Evolutionary conservation across 2,797 vertebrate genomes (phyloP).

Genomic region (Anguilla anguilla): DNA sequence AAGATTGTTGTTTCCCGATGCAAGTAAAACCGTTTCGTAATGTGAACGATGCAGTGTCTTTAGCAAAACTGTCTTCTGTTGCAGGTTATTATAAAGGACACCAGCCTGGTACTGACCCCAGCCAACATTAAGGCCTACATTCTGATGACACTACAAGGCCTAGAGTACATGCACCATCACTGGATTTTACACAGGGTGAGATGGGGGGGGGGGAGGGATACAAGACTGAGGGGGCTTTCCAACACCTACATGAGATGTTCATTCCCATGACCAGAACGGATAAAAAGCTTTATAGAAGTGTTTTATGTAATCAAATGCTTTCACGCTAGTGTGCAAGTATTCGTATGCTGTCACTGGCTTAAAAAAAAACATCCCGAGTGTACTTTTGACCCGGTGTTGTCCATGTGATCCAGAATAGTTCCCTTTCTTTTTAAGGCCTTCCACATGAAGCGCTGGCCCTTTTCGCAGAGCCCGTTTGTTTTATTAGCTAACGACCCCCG

Average conservation of each 20-base stretch:
- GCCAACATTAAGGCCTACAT: constrained; percentile 96
- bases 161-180: constrained; percentile 93
- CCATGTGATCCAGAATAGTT: neutral
- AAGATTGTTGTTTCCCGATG: neutral
- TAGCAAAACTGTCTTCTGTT: constrained; percentile 23
- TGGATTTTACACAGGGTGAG: constrained; percentile 97
- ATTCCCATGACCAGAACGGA: neutral
- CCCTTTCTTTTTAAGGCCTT: neutral
- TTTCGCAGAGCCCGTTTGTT: neutral
- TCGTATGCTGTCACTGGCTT: neutral
- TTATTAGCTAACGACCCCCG: neutral
- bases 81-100: constrained; percentile 98
- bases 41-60: neutral
- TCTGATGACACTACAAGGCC: constrained; percentile 95
- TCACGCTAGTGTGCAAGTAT: neutral
- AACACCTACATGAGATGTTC: neutral
- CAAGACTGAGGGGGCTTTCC: neutral
- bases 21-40: neutral
- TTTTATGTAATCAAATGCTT: neutral
- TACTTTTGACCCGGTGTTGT: neutral
- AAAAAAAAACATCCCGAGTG: neutral
- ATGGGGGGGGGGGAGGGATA: neutral
- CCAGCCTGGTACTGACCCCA: constrained; percentile 90
- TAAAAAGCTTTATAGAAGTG: neutral
- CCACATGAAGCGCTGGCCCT: neutral